Base-by-base conservation (phyloP, 2,113 vertebrate genomes). In the Eulacestoma nigropectus region DNA sequence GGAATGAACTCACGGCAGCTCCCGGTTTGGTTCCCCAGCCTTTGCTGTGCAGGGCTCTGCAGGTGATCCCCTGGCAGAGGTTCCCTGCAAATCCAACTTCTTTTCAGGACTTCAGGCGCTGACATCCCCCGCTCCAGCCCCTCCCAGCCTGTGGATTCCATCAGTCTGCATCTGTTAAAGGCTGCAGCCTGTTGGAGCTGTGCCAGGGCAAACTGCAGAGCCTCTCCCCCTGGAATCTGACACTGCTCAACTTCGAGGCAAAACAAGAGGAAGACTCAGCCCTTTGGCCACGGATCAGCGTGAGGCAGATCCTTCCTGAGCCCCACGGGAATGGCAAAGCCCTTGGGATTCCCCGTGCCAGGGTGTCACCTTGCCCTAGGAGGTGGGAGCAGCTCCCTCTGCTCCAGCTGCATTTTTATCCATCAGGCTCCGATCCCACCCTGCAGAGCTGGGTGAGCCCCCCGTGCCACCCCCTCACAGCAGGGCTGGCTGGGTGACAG, bases 171-270 rank as follows among this genome's bases (percentile, higher is more conserved):
- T 69, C 53, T 47, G 42, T 37, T 47, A 33, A 86, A 44, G 55
- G 59, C 93, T 80, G n/a, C n/a, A n/a, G n/a, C n/a, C n/a, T n/a
- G 67, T 3, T 91, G 93, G 90, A 87, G 85, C 14, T 44, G 35
- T 68, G 92, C 93, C 91, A 94, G 75, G 55, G 57, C 39, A 21
- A 73, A 46, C 73, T 80, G 87, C 90, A 60, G 39, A 56, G 60
- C 84, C 83, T 55, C 46, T 62, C 27, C 47, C 46, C 29, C 26
- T 17, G 85, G 76, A 68, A 42, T n/a, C 57, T 86, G 79, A 25
- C 55, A 50, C 42, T 84, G 83, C 88, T 95, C 57, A 14, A 8
- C 64, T 90, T 67, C 4, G 14, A 75, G 75, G 68, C 50, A 77
- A 52, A 79, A 49, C 8, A 32, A 60, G n/a, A 69, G 32, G 35